These are phyloP conservation scores for Drosophila pruinosa DNA, from an alignment of 1,140 invertebrate species.

Conservation along the genomic window DNA sequence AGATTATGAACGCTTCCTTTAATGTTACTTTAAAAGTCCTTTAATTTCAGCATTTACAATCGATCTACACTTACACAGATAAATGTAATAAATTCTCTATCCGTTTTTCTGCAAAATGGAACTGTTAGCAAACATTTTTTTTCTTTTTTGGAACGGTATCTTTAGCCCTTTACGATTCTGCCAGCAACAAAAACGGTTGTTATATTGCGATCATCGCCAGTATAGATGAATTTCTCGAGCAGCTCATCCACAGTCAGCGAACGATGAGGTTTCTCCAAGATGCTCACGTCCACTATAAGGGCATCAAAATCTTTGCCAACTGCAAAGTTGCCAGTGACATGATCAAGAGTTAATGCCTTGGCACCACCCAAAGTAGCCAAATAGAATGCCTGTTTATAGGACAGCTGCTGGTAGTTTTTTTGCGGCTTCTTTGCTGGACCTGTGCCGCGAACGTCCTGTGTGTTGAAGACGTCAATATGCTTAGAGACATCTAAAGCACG, in stretches of 20 bases:
- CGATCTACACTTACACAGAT: slow-evolving; percentile 16
- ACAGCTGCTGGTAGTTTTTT: slow-evolving; percentile 83
- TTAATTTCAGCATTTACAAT: slow-evolving; percentile 43
- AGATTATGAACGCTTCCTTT: slow-evolving; percentile 28
- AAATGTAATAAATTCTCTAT: slow-evolving; percentile 24
- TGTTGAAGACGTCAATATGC: slow-evolving; percentile 84
- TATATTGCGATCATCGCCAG: slow-evolving; percentile 94
- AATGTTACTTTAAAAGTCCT: slow-evolving; percentile 24
- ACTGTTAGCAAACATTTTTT: slow-evolving; percentile 46
- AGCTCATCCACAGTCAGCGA: slow-evolving; percentile 83
- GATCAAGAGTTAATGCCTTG: slow-evolving; percentile 88
- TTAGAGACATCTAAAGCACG: slow-evolving; percentile 89
- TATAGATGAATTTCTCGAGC: slow-evolving; percentile 91
- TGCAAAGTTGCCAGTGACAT: slow-evolving; percentile 91
- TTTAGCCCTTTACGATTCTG: slow-evolving; percentile 83
- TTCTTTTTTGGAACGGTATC: neutral
- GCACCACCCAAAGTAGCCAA: slow-evolving; percentile 94
- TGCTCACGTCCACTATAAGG: slow-evolving; percentile 86
- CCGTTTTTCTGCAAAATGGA: slow-evolving; percentile 42
- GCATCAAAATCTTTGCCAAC: slow-evolving; percentile 94
- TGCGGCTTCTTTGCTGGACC: slow-evolving; percentile 31
- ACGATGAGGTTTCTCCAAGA: slow-evolving; percentile 83
- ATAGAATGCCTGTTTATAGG: slow-evolving; percentile 91
- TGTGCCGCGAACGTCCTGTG: slow-evolving; percentile 65
- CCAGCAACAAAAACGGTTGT: slow-evolving; percentile 90